Evolutionary conservation across 2,113 vertebrate genomes (phyloP).

Genomic region (Coregonus clupeaformis): DNA sequence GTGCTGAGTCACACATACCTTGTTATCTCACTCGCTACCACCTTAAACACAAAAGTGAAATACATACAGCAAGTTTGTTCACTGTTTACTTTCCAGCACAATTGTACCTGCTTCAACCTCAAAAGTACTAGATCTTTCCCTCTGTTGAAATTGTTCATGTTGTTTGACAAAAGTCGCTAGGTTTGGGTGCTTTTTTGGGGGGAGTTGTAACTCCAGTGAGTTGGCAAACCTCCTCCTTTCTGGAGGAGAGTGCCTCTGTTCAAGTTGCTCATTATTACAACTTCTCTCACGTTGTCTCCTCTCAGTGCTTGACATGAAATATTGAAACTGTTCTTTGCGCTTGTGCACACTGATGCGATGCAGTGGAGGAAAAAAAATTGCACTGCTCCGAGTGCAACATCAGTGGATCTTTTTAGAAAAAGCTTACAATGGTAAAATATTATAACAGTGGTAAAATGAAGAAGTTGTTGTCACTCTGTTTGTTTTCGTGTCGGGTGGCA

Average conservation of each 20-base stretch:
- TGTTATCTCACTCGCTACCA: not conserved
- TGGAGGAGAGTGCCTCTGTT: not conserved
- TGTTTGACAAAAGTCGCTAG: not conserved
- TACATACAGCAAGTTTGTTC: not conserved
- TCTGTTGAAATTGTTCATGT: not conserved
- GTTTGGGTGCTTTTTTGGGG: not conserved
- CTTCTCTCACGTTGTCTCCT: conserved; percentile 21
- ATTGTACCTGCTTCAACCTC: not conserved
- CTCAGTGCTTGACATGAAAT: conserved; percentile 56
- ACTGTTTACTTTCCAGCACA: not conserved
- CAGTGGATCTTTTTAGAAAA: not conserved
- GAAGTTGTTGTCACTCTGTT: conserved; percentile 56
- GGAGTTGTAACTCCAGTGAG: not conserved
- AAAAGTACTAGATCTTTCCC: not conserved
- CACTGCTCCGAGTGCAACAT: not conserved
- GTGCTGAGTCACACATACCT: conserved; percentile 1
- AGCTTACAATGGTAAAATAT: not conserved
- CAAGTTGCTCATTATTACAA: not conserved
- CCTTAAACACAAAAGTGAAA: not conserved
- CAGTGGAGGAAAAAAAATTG: conserved; percentile 41
- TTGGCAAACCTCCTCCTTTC: not conserved
- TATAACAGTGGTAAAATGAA: conserved; percentile 38
- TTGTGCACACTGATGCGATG: conserved; percentile 21
- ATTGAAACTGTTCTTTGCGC: conserved; percentile 60
- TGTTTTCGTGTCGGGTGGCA: conserved; percentile 53